These are phyloP conservation scores for Prunella fulvescens DNA, from an alignment of 2,113 vertebrate genomes.

Conservation along the genomic window DNA sequence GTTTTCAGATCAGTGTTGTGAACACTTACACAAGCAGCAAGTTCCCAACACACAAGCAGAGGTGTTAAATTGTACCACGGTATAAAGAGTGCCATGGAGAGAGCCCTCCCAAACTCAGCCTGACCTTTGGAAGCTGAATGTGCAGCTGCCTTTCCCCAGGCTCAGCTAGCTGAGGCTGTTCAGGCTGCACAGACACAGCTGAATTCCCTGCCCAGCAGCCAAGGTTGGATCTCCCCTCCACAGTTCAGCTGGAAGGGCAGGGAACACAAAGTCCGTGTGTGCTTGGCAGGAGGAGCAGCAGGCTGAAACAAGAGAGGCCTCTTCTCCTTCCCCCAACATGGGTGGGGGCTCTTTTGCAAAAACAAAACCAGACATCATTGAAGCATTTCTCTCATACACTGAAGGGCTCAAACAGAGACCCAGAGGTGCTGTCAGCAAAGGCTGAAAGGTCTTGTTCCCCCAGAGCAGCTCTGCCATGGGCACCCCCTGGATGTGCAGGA, in stretches of 20 bases:
- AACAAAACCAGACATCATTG: not conserved
- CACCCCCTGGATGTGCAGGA: not conserved
- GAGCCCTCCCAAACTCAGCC: not conserved
- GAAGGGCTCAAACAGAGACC: not conserved
- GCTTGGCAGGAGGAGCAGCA: not conserved
- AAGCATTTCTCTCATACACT: not conserved
- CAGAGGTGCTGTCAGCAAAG: not conserved
- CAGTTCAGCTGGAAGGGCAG: not conserved
- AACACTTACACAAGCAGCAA: not conserved
- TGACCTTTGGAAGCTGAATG: not conserved
- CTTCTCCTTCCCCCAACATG: not conserved
- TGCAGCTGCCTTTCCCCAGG: not conserved
- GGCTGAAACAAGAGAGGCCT: not conserved
- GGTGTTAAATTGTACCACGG: not conserved
- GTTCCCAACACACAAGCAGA: not conserved
- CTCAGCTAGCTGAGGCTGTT: not conserved
- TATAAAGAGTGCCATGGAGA: accelerated
- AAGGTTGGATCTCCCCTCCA: not conserved
- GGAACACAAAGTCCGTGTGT: not conserved
- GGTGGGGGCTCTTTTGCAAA: not conserved
- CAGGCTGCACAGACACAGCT: not conserved
- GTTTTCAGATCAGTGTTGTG: not conserved
- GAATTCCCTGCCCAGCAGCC: not conserved
- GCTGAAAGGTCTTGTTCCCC: not conserved
- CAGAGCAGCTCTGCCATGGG: not conserved